Evolutionary conservation across 1,140 invertebrate genomes (phyloP), one percentile per base, ranked within the genome.

Genomic region (Leptinotarsa defecta): DNA sequence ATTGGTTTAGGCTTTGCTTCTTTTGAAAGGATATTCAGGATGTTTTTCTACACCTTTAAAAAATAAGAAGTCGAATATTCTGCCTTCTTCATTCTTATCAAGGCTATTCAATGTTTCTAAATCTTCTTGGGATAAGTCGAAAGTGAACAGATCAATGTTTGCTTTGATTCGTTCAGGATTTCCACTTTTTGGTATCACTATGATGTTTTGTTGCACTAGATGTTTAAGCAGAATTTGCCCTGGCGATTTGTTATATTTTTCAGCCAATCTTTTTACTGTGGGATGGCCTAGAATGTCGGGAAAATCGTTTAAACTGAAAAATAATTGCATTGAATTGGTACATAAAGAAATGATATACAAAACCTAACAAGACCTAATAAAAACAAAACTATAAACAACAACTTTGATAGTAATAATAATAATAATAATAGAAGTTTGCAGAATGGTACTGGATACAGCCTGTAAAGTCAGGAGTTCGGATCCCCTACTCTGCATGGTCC

Each of bases 121-220:
- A 65, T 91, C 90, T 3, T 88, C 85, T 17, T 85, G 77, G 11
- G 76, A 86, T 17, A 92, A 80, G 70, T 86, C 81, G 81, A 91
- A 91, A 83, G 91, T 87, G 75, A 90, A 91, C 71, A 90, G 80
- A 48, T 88, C 83, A 57, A 89, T 89, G 83, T 94, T 94, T 20
- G 88, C 84, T 76, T 86, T 84, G 13, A 91, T 87, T 77, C 89
- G 80, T 43, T 85, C 74, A 0, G 86, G 81, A 79, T 86, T 88
- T 1, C 81, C 81, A 78, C 88, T 89, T 84, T 91, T 92, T 65
- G 90, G 90, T 68, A 92, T 89, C 17, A 88, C 88, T 49, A 85
- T 83, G 48, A 91, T 84, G 48, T 87, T 85, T 68, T 86, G 81
- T 79, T 90, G 88, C 11, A 88, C 72, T 5, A 90, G 80, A 83